These are phyloP conservation scores for Paelopatides confundens DNA, from an alignment of 53 echinoderm and acorn worm genomes.

Conservation along the genomic window DNA sequence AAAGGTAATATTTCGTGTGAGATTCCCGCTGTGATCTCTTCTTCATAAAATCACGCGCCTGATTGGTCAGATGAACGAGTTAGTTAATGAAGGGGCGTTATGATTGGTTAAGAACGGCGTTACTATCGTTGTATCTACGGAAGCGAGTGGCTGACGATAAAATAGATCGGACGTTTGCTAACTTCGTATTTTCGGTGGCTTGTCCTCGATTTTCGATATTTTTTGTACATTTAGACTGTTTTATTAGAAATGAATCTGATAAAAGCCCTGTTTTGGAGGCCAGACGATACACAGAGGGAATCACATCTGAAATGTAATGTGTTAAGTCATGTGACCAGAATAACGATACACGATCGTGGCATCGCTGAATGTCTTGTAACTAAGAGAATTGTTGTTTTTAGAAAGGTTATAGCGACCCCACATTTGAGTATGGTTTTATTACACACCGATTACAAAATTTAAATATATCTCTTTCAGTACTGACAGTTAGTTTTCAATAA, in stretches of 20 bases:
- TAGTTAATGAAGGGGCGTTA: constrained; percentile 9
- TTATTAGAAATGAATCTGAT: neutral
- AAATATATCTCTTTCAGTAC: no score
- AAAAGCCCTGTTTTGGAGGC: neutral
- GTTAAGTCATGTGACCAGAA: neutral
- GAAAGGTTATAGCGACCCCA: neutral
- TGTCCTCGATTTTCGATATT: constrained; percentile 21
- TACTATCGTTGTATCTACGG: neutral
- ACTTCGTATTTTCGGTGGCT: neutral
- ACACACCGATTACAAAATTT: no score
- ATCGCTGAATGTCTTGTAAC: neutral
- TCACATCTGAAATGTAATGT: neutral
- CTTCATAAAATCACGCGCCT: constrained; percentile 38
- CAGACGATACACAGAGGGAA: neutral
- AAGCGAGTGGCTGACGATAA: neutral
- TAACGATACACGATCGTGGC: neutral
- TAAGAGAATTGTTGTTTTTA: neutral
- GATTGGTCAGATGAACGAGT: constrained; percentile 1
- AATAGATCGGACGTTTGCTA: constrained; percentile 7
- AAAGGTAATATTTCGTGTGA: constrained; percentile 23
- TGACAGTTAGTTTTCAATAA: no score
- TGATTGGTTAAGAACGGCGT: constrained; percentile 24
- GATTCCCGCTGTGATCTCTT: constrained; percentile 36
- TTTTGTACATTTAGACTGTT: neutral
- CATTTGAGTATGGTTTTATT: no score